Evolutionary conservation across 2,888 invertebrate species (phyloP).

Genomic region (Crossocerus cetratus): DNA sequence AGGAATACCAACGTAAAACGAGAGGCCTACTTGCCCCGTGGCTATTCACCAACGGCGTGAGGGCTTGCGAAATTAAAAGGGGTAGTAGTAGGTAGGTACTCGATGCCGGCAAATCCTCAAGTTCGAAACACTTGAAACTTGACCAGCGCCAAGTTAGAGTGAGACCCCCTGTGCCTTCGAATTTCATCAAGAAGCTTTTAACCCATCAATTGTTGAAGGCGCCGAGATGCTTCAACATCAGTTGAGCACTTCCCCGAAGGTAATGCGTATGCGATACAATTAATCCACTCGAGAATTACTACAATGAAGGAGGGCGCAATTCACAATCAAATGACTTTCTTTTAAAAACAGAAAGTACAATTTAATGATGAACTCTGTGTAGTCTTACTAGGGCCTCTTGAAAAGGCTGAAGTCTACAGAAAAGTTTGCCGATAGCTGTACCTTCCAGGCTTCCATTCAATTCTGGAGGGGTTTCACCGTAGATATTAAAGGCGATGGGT

Average conservation of each 20-base stretch:
- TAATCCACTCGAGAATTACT: too few relatives aligned
- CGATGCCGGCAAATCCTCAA: conserved; percentile 61
- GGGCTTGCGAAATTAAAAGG: conserved; percentile 59
- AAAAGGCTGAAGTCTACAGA: background rate
- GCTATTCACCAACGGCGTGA: conserved; percentile 44
- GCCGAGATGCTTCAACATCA: conserved; percentile 14
- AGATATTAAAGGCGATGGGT: conserved; percentile 4
- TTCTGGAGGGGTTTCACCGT: background rate
- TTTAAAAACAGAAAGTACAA: too few relatives aligned
- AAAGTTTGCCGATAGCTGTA: background rate
- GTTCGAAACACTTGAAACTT: conserved; percentile 63
- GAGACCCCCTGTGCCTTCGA: conserved; percentile 34
- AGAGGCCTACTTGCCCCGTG: conserved; percentile 35
- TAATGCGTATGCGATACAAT: too few relatives aligned
- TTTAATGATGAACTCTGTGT: too few relatives aligned
- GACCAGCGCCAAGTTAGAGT: conserved; percentile 44
- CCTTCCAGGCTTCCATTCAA: background rate
- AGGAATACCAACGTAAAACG: conserved; percentile 33
- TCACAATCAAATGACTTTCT: too few relatives aligned
- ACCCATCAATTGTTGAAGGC: conserved; percentile 49
- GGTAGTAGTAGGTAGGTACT: conserved; percentile 35
- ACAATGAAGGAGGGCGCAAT: too few relatives aligned
- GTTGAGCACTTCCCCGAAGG: conserved; percentile 12
- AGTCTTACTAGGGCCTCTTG: too few relatives aligned
- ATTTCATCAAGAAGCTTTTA: conserved; percentile 56